A percentile compares a stretch with the other conserved stretches of the same genome.
Evolutionary conservation across 2,797 vertebrate genomes (phyloP).

Genomic region (Sebastes miniatus): DNA sequence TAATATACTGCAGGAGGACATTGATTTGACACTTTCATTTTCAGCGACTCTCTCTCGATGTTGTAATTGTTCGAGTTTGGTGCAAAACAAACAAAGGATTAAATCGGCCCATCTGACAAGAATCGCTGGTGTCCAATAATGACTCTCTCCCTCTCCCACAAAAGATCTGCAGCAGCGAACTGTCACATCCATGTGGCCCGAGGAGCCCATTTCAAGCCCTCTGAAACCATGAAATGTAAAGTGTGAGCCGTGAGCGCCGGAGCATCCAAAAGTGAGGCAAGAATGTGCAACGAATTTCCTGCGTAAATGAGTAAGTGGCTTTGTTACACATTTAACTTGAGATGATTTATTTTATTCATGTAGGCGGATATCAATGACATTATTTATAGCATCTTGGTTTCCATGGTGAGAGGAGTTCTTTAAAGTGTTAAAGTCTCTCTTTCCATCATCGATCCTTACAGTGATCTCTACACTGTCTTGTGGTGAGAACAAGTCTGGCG

Average conservation of each 20-base stretch:
- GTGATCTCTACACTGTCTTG: not conserved
- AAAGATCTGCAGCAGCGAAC: conserved; percentile 45
- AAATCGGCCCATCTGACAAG: conserved; percentile 58
- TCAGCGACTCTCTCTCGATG: conserved; percentile 26
- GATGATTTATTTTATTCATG: not conserved
- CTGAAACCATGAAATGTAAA: conserved; percentile 33
- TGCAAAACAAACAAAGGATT: conserved; percentile 67
- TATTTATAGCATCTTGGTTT: conserved; percentile 5
- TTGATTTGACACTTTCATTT: conserved; percentile 64
- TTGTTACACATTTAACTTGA: conserved; percentile 24
- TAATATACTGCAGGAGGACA: conserved; percentile 44
- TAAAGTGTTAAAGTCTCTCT: not conserved
- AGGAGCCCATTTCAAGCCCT: conserved; percentile 45
- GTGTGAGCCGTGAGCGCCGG: conserved; percentile 2
- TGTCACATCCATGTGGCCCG: conserved; percentile 47
- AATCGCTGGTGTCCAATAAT: conserved; percentile 44
- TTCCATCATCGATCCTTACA: not conserved
- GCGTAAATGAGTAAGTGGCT: conserved; percentile 16
- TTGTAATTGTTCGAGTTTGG: conserved; percentile 54
- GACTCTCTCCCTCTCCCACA: conserved; percentile 17
- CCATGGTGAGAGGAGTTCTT: not conserved
- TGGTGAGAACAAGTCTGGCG: not conserved
- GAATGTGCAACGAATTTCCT: conserved; percentile 26
- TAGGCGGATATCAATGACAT: not conserved
- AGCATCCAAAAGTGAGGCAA: conserved; percentile 43